phyloP scores from a whole-genome alignment of 2,797 vertebrate species.

The Pristis pectinata region DNA sequence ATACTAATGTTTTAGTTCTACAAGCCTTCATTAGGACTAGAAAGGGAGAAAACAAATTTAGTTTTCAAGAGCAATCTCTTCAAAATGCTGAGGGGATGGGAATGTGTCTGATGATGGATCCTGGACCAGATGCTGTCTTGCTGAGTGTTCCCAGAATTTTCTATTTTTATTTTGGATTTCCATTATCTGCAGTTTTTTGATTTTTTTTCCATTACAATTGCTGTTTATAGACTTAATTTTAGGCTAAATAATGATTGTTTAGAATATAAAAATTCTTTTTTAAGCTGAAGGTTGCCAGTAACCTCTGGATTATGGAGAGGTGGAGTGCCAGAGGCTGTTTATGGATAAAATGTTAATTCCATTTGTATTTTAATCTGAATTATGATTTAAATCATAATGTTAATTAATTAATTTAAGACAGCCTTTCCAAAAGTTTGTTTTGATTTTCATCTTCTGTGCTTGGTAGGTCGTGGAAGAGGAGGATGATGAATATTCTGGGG shows the following conservation, averaged over 20 bases:
- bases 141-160: too few relatives aligned
- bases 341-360: not conserved
- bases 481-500: slow-evolving; percentile 41
- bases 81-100: too few relatives aligned
- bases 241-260: not conserved
- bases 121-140: too few relatives aligned
- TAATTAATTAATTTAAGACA: not conserved
- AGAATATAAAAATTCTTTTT: not conserved
- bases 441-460: not conserved
- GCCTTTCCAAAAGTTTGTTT: not conserved
- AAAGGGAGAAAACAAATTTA: too few relatives aligned
- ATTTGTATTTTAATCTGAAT: too few relatives aligned
- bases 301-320: not conserved
- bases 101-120: too few relatives aligned
- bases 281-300: not conserved
- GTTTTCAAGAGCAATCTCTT: too few relatives aligned
- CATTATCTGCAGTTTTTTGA: not conserved
- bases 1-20: too few relatives aligned
- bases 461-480: slow-evolving; percentile 34
- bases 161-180: too few relatives aligned
- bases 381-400: too few relatives aligned
- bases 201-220: not conserved
- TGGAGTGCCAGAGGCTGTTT: not conserved
- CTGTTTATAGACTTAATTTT: not conserved
- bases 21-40: too few relatives aligned